Base-by-base conservation (phyloP, 2,888 invertebrate species). In the Molorchus minor region DNA sequence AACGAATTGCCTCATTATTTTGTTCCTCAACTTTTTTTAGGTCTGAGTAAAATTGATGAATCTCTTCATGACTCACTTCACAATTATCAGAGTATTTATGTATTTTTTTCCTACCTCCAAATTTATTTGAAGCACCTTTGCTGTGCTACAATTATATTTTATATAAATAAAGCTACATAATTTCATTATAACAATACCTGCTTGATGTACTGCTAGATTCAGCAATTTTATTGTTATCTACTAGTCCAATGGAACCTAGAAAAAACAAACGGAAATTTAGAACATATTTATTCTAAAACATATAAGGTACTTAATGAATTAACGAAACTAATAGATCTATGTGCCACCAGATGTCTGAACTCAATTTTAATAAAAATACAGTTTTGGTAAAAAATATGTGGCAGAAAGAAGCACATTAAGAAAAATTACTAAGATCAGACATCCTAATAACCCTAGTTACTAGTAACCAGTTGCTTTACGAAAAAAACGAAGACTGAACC, bases 1-100 rank as follows among this genome's bases (percentile, higher is more conserved):
- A 69, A 47, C 61, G 66, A 21, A 70, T 47, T 5, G 71, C 71
- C n/a, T 62, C 73, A 12, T 68, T 57, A 56, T 68, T 73, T 52
- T 69, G 68, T 21, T 61, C 62, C n/a, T 71, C 70, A 12, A 73
- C 64, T n/a, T 10, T 59, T 17, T 46, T 36, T 1, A 20, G n/a
- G 29, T 49, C 21, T 12, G 2, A 12, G 16, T 25, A 20, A 16
- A n/a, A 21, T 25, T 20, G 36, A 12, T 33, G 15, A 5, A 8
- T 51, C 13, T 51, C 25, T 38, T 29, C 29, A 8, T 38, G 15
- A 21, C 36, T 36, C 2, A 10, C 5, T 4, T 1, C 16, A n/a
- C 10, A 25, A 49, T n/a, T n/a, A n/a, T 38, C 2, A 17, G 25
- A 49, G 4, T 21, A 15, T 15, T 29, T 49, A 1, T 38, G 16